Base-by-base conservation (phyloP, 2,797 vertebrate genomes). In the Iguana delicatissima region DNA sequence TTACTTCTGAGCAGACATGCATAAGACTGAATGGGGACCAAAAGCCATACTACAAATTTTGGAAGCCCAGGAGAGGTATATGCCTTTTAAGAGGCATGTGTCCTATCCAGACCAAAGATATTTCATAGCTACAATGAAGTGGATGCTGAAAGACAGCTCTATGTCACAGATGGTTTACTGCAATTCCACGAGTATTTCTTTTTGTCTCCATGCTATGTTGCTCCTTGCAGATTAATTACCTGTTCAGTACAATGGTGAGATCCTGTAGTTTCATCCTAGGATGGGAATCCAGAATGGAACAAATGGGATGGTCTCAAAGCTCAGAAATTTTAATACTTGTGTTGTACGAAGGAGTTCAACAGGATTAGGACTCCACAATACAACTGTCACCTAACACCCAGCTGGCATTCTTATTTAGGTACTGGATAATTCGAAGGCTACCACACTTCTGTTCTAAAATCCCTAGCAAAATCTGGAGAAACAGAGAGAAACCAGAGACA, bases 401-500 rank as follows among this genome's bases (percentile, higher is more conserved):
- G 2, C n/a, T 50, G 50, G 20, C 32, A 35, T 55, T 9, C 32
- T 62, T 24, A 64, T 82, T 35, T 72, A 52, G 16, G 6, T 3
- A 32, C 4, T 69, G 38, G 62, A 69, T 8, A 67, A 22, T 84
- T 46, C 20, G 8, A 10, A 83, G 20, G 42, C 38, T 32, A 6
- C 29, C 62, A 50, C 80, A 26, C 13, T 18, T 8, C 32, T 3
- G 59, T 14, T 10, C 32, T n/a, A 79, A 73, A 50, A 77, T 22
- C 2, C 57, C 1, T 6, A 50, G 35, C 14, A 72, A 7, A 42
- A 5, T 0, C 29, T 5, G 0, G 0, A 62, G n/a, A 26, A 50
- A 18, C 29, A n/a, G 29, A n/a, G 0, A 26, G 2, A 26, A 35
- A 42, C 46, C 62, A 4, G 72, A 64, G 5, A 57, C 0, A 1